phyloP scores from a whole-genome alignment of 2,797 vertebrate genomes.

The Catostomus latipinnis region DNA sequence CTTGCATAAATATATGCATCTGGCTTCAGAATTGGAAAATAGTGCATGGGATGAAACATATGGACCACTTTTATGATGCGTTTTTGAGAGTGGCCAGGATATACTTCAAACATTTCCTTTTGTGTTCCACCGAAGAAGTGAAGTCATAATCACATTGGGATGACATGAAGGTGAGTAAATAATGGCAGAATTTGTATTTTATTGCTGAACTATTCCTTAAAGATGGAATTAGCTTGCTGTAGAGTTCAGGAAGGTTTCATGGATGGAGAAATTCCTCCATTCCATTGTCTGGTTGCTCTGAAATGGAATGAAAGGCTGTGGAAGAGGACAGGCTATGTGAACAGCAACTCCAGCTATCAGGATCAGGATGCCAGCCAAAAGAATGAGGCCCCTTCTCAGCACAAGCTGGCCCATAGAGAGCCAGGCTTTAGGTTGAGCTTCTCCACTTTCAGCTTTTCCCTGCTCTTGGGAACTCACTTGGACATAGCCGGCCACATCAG shows the following conservation, averaged over 20 bases:
- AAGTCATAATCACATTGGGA: no score
- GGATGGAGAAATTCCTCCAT: slow-evolving; percentile 66
- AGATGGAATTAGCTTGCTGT: slow-evolving; percentile 11
- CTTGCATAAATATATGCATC: no score
- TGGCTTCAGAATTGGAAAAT: no score
- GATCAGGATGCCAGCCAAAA: slow-evolving; percentile 53
- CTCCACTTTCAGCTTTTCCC: slow-evolving; percentile 35
- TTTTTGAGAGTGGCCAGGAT: no score
- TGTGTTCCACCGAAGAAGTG: no score
- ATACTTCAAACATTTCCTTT: no score
- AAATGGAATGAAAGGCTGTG: slow-evolving; percentile 42
- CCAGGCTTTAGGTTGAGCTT: not conserved
- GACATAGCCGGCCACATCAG: slow-evolving; percentile 60
- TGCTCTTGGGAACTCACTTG: slow-evolving; percentile 67
- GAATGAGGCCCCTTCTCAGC: slow-evolving; percentile 66
- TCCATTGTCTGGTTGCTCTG: slow-evolving; percentile 64
- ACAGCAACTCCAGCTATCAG: slow-evolving; percentile 71
- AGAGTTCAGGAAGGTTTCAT: slow-evolving; percentile 43
- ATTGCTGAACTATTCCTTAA: no score
- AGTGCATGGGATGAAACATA: no score
- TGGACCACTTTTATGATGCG: no score
- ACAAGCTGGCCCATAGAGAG: slow-evolving; percentile 74
- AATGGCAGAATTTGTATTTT: not conserved
- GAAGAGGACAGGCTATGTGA: slow-evolving; percentile 72
- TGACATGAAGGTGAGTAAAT: not conserved